These are phyloP conservation scores for Proteles cristata DNA, from an alignment of 2,113 vertebrate genomes.

Conservation along the genomic window DNA sequence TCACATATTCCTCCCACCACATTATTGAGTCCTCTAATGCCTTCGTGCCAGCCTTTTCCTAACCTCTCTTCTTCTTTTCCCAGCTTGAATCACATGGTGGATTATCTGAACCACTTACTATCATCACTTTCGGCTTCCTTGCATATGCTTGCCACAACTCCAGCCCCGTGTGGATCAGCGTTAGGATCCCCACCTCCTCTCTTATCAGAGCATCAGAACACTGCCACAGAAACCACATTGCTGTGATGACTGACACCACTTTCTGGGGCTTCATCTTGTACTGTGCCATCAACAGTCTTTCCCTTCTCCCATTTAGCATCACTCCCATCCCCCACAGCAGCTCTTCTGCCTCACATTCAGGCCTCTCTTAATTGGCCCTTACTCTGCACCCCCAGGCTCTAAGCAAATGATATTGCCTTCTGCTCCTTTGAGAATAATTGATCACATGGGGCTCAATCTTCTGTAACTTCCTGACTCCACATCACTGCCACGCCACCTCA, in stretches of 20 bases:
- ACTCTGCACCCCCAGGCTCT: neutral
- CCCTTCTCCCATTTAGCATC: neutral
- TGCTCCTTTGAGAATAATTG: neutral
- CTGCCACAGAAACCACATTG: neutral
- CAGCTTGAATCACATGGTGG: neutral
- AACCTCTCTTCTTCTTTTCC: neutral
- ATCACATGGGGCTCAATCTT: neutral
- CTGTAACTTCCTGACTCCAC: neutral
- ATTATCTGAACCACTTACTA: neutral
- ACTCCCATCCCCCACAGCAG: neutral
- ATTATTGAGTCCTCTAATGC: neutral
- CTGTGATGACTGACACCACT: neutral
- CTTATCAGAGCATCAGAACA: neutral
- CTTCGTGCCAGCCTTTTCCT: neutral
- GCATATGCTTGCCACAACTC: neutral
- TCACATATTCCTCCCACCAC: neutral
- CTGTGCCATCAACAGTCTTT: neutral
- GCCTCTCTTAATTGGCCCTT: neutral
- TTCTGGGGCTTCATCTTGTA: neutral
- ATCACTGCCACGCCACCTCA: neutral
- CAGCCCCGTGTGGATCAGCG: neutral
- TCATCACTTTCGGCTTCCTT: neutral
- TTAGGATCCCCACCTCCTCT: neutral
- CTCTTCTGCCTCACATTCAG: neutral
- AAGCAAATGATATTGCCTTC: neutral